Percentiles rank a stretch among this genome's conserved stretches.
These are phyloP conservation scores for Bombus cullumanus DNA, from an alignment of 1,140 invertebrate species.

Conservation along the genomic window DNA sequence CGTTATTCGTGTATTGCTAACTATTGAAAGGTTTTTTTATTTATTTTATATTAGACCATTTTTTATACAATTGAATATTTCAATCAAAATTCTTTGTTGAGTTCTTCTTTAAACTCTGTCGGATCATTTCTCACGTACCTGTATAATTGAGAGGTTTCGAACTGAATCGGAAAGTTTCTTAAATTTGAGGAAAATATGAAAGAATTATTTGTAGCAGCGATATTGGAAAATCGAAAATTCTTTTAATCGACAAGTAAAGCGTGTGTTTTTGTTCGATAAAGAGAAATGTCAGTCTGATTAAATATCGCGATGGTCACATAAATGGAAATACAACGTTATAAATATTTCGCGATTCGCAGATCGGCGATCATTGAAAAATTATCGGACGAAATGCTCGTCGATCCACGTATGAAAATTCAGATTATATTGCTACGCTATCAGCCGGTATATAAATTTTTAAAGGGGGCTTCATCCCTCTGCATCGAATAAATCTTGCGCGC, in stretches of 20 bases:
- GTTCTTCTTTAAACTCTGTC: no score
- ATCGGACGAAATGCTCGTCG: background rate
- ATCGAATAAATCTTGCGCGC: conserved; percentile 3
- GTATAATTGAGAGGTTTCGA: no score
- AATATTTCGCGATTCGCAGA: background rate
- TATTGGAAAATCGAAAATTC: background rate
- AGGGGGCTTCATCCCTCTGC: background rate
- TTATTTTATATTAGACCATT: no score
- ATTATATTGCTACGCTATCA: conserved; percentile 11
- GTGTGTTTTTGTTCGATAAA: background rate
- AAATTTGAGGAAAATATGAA: no score
- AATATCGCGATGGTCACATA: background rate
- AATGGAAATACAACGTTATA: background rate
- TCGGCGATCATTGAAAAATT: background rate
- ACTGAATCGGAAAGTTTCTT: no score
- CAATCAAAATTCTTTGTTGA: no score
- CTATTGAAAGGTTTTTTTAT: no score
- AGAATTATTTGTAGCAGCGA: background rate
- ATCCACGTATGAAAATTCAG: conserved; percentile 1
- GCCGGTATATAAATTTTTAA: conserved; percentile 18
- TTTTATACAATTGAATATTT: no score
- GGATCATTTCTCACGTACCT: no score
- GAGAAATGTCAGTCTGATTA: background rate
- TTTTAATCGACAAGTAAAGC: background rate
- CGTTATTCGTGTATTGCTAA: no score